Conservation (phyloP, 35 echinoderm and acorn worm species). For the Anneissia japonica region DNA sequence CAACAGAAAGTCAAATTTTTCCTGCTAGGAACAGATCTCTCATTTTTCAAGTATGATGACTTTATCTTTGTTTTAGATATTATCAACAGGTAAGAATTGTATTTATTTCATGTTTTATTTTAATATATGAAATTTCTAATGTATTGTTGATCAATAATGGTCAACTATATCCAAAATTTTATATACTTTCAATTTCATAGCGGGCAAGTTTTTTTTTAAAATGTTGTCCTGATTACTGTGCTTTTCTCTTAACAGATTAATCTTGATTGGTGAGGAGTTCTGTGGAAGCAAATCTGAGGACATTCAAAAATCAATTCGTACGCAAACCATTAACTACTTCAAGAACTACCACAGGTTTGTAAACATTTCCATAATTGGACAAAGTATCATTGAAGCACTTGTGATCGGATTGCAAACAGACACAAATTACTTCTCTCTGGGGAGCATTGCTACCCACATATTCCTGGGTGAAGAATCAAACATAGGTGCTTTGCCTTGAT, state of each 20-base stretch:
- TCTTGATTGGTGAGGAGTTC: slow-evolving; percentile 86
- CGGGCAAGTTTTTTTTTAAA: no score
- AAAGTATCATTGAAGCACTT: no score
- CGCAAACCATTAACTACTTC: slow-evolving; percentile 91
- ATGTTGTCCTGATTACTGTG: no score
- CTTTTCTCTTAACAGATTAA: no score
- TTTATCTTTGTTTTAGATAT: slow-evolving; percentile 92
- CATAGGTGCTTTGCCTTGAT: no score
- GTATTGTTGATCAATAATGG: no score
- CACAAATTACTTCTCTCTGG: neutral
- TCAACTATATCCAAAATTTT: no score
- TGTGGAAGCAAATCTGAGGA: slow-evolving; percentile 93
- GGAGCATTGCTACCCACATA: neutral
- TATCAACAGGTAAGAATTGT: slow-evolving; percentile 60
- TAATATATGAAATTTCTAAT: no score
- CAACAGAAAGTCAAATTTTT: slow-evolving; percentile 88
- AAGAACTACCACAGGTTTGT: slow-evolving; percentile 95
- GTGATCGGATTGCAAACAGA: neutral
- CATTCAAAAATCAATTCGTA: slow-evolving; percentile 85
- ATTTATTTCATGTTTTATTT: no score
- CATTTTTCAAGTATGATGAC: slow-evolving; percentile 95
- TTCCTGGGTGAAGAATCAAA: neutral
- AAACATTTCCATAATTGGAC: no score
- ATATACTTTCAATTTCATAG: no score
- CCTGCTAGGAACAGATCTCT: slow-evolving; percentile 75